A percentile compares a stretch with the other conserved stretches of the same genome.
Evolutionary conservation across 2,888 invertebrate genomes (phyloP).

Genomic region (Nephrotoma flavescens): DNA sequence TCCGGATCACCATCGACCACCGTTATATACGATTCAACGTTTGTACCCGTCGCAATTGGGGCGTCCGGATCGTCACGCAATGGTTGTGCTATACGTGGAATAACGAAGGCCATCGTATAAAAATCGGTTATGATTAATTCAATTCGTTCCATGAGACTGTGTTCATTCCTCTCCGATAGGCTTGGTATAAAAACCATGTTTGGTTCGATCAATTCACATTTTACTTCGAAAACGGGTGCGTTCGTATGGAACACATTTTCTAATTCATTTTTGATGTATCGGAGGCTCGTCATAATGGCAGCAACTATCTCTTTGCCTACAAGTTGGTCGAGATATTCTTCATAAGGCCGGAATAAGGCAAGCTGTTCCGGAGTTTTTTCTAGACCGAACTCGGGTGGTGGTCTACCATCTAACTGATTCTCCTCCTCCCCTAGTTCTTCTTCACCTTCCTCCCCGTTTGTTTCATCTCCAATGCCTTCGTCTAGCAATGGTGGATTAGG

Average conservation of each 20-base stretch:
- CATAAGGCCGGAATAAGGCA: slow-evolving; percentile 34
- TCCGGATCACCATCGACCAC: slow-evolving; percentile 34
- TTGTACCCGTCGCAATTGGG: background rate
- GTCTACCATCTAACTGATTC: slow-evolving; percentile 13
- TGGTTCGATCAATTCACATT: slow-evolving; percentile 56
- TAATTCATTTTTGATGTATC: slow-evolving; percentile 24
- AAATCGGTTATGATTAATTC: background rate
- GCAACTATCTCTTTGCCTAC: slow-evolving; percentile 40
- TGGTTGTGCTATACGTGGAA: slow-evolving; percentile 1
- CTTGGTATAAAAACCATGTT: slow-evolving; percentile 57
- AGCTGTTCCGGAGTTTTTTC: slow-evolving; percentile 14
- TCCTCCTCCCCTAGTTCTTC: slow-evolving; percentile 20
- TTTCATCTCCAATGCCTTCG: slow-evolving; percentile 17
- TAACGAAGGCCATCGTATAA: background rate
- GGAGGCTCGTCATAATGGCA: slow-evolving; percentile 30
- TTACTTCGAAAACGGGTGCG: slow-evolving; percentile 59
- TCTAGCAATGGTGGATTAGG: slow-evolving; percentile 8
- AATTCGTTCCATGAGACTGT: background rate
- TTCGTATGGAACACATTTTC: slow-evolving; percentile 24
- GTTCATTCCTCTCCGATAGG: slow-evolving; percentile 32
- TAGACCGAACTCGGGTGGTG: background rate
- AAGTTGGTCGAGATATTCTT: slow-evolving; percentile 46
- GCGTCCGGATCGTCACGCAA: background rate
- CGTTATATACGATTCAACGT: background rate
- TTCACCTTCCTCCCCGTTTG: slow-evolving; percentile 14